Base-by-base conservation (phyloP, 1,140 invertebrate species). In the Sarcophaga peregrina region DNA sequence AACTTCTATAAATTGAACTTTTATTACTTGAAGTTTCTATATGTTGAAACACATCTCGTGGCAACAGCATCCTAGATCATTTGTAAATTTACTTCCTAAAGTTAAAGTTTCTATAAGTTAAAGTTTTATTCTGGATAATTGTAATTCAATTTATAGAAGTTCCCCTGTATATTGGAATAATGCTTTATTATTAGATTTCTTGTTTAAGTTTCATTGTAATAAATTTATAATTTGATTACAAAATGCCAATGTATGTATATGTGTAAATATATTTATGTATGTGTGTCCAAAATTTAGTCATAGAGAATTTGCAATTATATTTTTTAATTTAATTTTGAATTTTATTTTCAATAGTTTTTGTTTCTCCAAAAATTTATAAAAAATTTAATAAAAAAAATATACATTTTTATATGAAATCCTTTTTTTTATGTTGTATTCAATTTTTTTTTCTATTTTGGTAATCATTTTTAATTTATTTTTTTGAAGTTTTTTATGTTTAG, bases 361-460 rank as follows among this genome's bases (percentile, higher is more conserved):
- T 10, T 46, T 47, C 54, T 74, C 25, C 47, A 81, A 48, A 81
- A 54, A 52, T 50, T 81, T 7, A 37, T 81, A 37, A 37, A n/a
- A 37, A 52, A 81, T 58, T 52, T 81, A 37, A 37, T 52, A 81
- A 81, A 58, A 54, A 37, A 80, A 80, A 15, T 37, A 48, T 48
- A 52, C 47, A 11, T 46, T 52, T 45, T 20, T 81, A 54, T 74
- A 74, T 82, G 25, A 37, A 46, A 46, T 46, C 58, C 25, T 68
- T 37, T 81, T n/a, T 25, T 62, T 54, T 47, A 72, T 80, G 75
- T 75, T 83, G 25, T 74, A 50, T 84, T 82, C 85, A 83, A 81
- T 87, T 68, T 25, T 68, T 68, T 15, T 68, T n/a, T n/a, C n/a
- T 68, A 68, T n/a, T 10, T 37, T n/a, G 15, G 54, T 62, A 10